Evolutionary conservation across 2,797 vertebrate species (phyloP).

Genomic region (Martes flavigula): DNA sequence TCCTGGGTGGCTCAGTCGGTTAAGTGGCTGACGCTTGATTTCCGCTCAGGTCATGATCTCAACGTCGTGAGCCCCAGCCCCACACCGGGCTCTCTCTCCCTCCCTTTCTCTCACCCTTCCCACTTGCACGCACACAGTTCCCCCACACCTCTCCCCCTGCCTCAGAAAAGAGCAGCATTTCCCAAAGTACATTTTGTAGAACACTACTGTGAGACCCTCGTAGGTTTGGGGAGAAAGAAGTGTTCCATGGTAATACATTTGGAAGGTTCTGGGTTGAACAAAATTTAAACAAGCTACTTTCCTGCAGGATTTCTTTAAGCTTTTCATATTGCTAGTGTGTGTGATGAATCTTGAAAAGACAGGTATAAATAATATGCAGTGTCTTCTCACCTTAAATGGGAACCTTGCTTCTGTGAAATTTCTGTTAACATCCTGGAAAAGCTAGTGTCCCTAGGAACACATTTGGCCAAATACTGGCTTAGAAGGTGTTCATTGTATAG

Average conservation of each 20-base stretch:
- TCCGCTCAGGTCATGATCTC: background rate
- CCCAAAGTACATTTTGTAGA: background rate
- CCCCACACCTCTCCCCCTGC: too few relatives aligned
- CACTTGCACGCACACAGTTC: accelerated
- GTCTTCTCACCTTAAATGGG: background rate
- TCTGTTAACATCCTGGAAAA: conserved; percentile 1
- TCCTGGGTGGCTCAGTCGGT: background rate
- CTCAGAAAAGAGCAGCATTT: background rate
- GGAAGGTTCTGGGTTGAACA: background rate
- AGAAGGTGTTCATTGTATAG: background rate
- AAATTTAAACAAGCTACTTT: background rate
- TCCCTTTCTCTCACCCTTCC: background rate
- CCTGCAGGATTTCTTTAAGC: background rate
- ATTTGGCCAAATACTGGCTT: background rate
- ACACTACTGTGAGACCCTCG: background rate
- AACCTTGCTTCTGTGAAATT: conserved; percentile 6
- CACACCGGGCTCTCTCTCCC: background rate
- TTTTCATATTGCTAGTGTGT: background rate
- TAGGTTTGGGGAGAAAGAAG: background rate
- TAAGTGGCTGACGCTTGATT: background rate
- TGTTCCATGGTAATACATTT: background rate
- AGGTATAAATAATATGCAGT: background rate
- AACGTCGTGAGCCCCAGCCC: background rate
- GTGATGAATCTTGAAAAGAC: background rate
- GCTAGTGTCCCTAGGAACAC: background rate